These are phyloP conservation scores for Metopia argyrocephala DNA, from an alignment of 2,888 invertebrate genomes.

Conservation along the genomic window DNA sequence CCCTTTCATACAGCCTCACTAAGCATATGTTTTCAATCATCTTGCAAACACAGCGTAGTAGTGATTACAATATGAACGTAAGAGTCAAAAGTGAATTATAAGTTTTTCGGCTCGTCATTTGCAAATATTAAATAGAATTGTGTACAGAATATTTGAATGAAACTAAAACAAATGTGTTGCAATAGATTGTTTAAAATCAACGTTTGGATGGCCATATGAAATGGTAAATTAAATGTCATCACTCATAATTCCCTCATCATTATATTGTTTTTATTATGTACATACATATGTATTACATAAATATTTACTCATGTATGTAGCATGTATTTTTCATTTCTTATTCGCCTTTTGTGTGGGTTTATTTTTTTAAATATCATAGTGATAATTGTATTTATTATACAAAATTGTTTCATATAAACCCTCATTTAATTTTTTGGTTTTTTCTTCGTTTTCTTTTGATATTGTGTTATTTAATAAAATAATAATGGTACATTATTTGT, in stretches of 20 bases:
- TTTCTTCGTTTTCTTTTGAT: conserved; percentile 20
- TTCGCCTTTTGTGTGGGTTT: neutral
- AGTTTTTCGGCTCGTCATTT: conserved; percentile 40
- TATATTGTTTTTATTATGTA: neutral
- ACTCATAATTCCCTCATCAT: conserved; percentile 44
- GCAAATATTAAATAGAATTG: conserved; percentile 48
- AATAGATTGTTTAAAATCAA: conserved; percentile 4
- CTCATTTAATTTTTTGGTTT: conserved; percentile 43
- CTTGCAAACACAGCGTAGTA: conserved; percentile 8
- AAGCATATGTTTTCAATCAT: conserved; percentile 53
- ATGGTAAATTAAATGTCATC: conserved; percentile 57
- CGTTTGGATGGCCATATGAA: conserved; percentile 41
- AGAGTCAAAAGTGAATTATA: conserved; percentile 29
- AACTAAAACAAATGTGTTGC: neutral
- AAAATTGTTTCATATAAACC: conserved; percentile 45
- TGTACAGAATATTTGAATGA: neutral
- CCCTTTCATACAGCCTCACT: conserved; percentile 52
- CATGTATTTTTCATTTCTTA: conserved; percentile 51
- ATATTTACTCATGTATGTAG: conserved; percentile 34
- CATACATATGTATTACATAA: neutral
- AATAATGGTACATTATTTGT: conserved; percentile 4
- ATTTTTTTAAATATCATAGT: neutral
- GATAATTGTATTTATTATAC: conserved; percentile 5
- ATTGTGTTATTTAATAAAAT: conserved; percentile 31
- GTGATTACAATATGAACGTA: neutral